These are phyloP conservation scores for Polyergus mexicanus DNA, from an alignment of 1,140 invertebrate species.

Conservation along the genomic window DNA sequence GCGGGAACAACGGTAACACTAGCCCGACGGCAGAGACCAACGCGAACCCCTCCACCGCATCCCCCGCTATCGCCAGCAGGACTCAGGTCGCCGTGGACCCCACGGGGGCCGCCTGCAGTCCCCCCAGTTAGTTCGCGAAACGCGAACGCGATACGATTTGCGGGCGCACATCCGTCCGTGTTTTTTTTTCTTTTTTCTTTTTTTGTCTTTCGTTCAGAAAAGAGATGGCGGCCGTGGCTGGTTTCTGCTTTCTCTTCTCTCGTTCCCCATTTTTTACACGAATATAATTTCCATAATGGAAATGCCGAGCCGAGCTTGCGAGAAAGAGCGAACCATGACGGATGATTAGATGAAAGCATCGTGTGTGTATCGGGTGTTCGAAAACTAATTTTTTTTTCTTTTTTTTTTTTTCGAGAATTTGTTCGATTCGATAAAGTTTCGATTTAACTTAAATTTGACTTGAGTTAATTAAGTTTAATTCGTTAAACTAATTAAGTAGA, in stretches of 20 bases:
- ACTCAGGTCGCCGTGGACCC: conserved; percentile 69
- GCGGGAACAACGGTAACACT: conserved; percentile 72
- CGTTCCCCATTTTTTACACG: neutral
- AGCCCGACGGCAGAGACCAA: conserved; percentile 73
- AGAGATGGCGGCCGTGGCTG: neutral
- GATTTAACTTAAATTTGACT: neutral
- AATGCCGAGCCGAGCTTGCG: conserved; percentile 1
- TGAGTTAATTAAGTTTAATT: neutral
- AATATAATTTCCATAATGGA: conserved; percentile 20
- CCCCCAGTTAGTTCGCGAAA: conserved; percentile 77
- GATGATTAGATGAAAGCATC: conserved; percentile 9
- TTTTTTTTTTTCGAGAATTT: neutral
- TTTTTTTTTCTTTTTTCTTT: conserved; percentile 31
- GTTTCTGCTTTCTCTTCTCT: conserved; percentile 19
- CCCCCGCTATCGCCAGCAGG: conserved; percentile 68
- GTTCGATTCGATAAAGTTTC: neutral
- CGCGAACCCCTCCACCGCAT: conserved; percentile 11
- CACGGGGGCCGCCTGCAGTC: conserved; percentile 71
- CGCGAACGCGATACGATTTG: conserved; percentile 13
- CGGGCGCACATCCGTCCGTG: neutral
- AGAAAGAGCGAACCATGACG: conserved; percentile 68
- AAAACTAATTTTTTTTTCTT: neutral
- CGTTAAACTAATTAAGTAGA: neutral
- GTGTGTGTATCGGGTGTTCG: conserved; percentile 12
- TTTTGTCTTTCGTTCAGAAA: neutral